A percentile compares a stretch with the other conserved stretches of the same genome.
Conservation (phyloP, 2,113 vertebrate genomes). For the Hyla sarda region DNA sequence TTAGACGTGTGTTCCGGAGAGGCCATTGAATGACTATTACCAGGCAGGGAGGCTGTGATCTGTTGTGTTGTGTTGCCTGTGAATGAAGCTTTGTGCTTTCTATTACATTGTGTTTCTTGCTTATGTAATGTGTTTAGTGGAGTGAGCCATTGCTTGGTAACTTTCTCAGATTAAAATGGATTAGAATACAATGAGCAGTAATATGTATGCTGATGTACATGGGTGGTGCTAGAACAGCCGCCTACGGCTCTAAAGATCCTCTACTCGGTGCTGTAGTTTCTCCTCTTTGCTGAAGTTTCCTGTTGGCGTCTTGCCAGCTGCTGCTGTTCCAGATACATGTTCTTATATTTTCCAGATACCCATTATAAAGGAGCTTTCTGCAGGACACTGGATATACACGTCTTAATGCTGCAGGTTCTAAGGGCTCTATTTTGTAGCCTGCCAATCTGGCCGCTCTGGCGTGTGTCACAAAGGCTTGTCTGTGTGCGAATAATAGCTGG, state of each 20-base stretch:
- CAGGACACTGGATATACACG: not conserved
- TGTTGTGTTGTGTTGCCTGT: no score
- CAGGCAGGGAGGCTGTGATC: not conserved
- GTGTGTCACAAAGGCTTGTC: not conserved
- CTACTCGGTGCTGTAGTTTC: no score
- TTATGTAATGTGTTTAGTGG: constrained; percentile 32
- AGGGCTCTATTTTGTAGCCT: not conserved
- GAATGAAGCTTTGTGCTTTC: not conserved
- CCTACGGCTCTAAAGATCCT: not conserved
- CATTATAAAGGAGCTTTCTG: not conserved
- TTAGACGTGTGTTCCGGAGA: no score
- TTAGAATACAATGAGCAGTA: constrained; percentile 20
- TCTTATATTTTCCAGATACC: not conserved
- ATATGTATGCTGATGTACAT: not conserved
- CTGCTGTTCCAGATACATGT: not conserved
- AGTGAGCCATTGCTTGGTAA: constrained; percentile 1
- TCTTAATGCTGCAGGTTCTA: not conserved
- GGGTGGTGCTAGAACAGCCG: not conserved
- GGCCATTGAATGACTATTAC: no score
- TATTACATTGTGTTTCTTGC: not conserved
- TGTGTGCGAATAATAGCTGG: not conserved
- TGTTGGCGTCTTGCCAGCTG: not conserved
- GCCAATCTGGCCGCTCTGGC: not conserved
- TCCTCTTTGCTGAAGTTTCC: not conserved
- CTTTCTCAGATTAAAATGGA: constrained; percentile 10